Base-by-base conservation (phyloP, 30 jellyfish, hydroid and myxozoan species). In the Pelagia noctiluca region DNA sequence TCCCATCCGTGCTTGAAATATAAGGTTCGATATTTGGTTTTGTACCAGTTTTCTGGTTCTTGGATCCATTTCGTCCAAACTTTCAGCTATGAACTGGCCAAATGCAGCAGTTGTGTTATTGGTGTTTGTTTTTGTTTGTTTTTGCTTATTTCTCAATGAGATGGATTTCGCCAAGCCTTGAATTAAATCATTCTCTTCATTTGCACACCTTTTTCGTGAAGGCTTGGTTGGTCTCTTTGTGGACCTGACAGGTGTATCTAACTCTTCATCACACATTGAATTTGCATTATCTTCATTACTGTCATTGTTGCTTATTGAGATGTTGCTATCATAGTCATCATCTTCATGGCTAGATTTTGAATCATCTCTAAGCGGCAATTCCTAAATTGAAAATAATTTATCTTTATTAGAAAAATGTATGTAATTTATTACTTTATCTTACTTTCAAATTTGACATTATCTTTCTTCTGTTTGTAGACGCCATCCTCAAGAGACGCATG, bases 401-500 rank as follows among this genome's bases (percentile, higher is more conserved):
- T n/a, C n/a, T n/a, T n/a, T n/a, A n/a, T n/a, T n/a, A n/a, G n/a
- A n/a, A n/a, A n/a, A n/a, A n/a, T n/a, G n/a, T n/a, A n/a, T n/a
- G n/a, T n/a, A n/a, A n/a, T 42, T 42, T 8, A 42, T 5, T 16
- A 42, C 16, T 8, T 16, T 5, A 5, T 16, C 57, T 42, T 8
- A 42, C 8, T 5, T 42, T 42, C 16, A 42, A 42, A 42, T 5
- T 5, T 16, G 12, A 5, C 57, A 42, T 42, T 42, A 42, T 16
- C 16, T 5, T 42, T n/a, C 8, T 5, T 5, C 16, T 42, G 57
- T 60, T n/a, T 60, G 8, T 26, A 60, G 72, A 60, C 72, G 23
- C 72, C 72, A 4, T n/a, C 30, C 21, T n/a, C 72, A 22, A 4
- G 23, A 60, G 23, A 66, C 11, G 61, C 22, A 66, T 66, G 79